Evolutionary conservation across 2,888 invertebrate genomes (phyloP).

Genomic region (Caradrina kadenii): DNA sequence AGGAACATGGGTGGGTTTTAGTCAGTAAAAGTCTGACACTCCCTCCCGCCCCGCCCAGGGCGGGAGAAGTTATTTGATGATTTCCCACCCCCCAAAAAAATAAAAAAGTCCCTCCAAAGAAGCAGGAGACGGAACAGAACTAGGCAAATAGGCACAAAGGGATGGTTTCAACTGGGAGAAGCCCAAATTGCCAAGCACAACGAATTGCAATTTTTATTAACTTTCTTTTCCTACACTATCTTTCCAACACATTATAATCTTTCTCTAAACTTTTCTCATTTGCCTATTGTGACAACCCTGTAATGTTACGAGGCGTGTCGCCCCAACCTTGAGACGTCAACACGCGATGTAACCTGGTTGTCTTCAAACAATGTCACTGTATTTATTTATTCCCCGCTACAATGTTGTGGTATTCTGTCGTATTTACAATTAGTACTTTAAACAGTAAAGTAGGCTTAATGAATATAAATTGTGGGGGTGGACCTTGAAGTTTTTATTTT

Average conservation of each 20-base stretch:
- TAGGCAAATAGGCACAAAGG: no score
- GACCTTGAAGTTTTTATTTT: constrained; percentile 11
- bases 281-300: constrained; percentile 33
- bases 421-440: constrained; percentile 25
- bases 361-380: constrained; percentile 52
- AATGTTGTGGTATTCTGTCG: constrained; percentile 38
- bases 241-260: background rate
- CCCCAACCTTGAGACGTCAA: constrained; percentile 52
- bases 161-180: no score
- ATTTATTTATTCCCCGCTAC: constrained; percentile 47
- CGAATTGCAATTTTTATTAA: no score
- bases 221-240: background rate
- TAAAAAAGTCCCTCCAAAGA: no score
- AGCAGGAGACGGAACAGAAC: no score
- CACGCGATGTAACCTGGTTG: constrained; percentile 54
- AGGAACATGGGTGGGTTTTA: no score
- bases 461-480: background rate
- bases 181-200: no score
- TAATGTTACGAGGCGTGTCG: constrained; percentile 13
- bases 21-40: no score
- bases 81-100: no score
- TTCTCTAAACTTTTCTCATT: constrained; percentile 13
- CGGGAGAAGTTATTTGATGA: no score
- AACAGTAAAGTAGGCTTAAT: constrained; percentile 1
- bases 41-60: no score